phyloP scores from a whole-genome alignment of 2,888 invertebrate species.

The Heliconius aoede region DNA sequence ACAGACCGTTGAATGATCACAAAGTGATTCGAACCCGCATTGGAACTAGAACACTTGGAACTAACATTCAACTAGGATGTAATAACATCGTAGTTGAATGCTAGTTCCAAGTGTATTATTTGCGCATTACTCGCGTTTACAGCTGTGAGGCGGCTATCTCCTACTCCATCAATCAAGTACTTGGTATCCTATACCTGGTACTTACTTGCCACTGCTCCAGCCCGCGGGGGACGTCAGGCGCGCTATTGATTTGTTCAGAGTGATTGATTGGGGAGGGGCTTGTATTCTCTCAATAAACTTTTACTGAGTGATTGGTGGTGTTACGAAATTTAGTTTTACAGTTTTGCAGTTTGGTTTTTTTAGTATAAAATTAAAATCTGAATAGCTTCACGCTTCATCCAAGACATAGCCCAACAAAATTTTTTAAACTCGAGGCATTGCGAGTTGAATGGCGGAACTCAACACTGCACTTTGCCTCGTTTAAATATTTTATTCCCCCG shows the following conservation, averaged over 20 bases:
- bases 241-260: slow-evolving; percentile 20
- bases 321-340: neutral
- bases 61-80: no score
- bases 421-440: no score
- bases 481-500: no score
- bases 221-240: neutral
- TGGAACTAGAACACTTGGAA: no score
- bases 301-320: neutral
- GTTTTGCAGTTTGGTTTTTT: neutral
- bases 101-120: slow-evolving; percentile 26
- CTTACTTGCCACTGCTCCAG: slow-evolving; percentile 24
- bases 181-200: slow-evolving; percentile 10
- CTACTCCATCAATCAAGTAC: slow-evolving; percentile 34
- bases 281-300: slow-evolving; percentile 10
- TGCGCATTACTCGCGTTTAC: slow-evolving; percentile 33
- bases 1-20: neutral
- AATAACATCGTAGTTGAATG: slow-evolving; percentile 19
- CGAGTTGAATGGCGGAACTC: no score
- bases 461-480: no score
- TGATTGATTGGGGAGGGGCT: slow-evolving; percentile 23
- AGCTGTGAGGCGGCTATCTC: slow-evolving; percentile 19
- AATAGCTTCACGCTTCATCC: no score
- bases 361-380: neutral
- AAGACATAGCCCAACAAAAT: no score
- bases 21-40: slow-evolving; percentile 1